Conservation (phyloP, 1,140 invertebrate genomes). For the Camponotus pennsylvanicus region DNA sequence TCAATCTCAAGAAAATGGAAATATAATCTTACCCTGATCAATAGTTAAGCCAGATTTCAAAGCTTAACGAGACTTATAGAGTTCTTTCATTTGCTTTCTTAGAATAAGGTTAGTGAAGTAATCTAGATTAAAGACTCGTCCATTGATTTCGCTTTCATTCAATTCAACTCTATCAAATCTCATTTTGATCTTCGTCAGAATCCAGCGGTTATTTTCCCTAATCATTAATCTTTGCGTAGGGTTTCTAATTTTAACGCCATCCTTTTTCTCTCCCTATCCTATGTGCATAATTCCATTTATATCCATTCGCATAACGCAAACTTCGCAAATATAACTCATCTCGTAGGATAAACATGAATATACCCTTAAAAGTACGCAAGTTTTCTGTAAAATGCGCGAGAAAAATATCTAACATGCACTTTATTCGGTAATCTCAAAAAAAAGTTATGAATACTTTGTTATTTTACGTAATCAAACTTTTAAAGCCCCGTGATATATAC, state of each 20-base stretch:
- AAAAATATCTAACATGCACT: not conserved
- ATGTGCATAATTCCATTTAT: not conserved
- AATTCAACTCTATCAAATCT: slow-evolving; percentile 43
- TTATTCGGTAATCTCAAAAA: not conserved
- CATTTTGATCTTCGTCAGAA: not conserved
- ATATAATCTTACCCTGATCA: slow-evolving; percentile 29
- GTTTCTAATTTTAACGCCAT: slow-evolving; percentile 16
- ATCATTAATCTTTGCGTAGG: not conserved
- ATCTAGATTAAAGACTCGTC: slow-evolving; percentile 46
- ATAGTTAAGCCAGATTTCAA: slow-evolving; percentile 48
- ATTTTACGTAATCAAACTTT: not conserved
- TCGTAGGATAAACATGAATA: not conserved
- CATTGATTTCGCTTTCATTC: slow-evolving; percentile 35
- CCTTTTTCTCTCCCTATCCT: not conserved
- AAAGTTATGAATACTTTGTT: not conserved
- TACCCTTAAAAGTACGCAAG: not conserved
- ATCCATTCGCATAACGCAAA: not conserved
- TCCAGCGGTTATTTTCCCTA: slow-evolving; percentile 28
- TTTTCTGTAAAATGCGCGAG: not conserved
- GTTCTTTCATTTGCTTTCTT: slow-evolving; percentile 52
- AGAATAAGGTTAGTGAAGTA: slow-evolving; percentile 47
- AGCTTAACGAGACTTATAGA: slow-evolving; percentile 48
- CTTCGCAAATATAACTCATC: not conserved
- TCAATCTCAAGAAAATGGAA: slow-evolving; percentile 13
- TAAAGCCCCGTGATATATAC: too few species aligned